These are phyloP conservation scores for Zaprionus capensis DNA, from an alignment of 1,140 invertebrate genomes.

Conservation along the genomic window DNA sequence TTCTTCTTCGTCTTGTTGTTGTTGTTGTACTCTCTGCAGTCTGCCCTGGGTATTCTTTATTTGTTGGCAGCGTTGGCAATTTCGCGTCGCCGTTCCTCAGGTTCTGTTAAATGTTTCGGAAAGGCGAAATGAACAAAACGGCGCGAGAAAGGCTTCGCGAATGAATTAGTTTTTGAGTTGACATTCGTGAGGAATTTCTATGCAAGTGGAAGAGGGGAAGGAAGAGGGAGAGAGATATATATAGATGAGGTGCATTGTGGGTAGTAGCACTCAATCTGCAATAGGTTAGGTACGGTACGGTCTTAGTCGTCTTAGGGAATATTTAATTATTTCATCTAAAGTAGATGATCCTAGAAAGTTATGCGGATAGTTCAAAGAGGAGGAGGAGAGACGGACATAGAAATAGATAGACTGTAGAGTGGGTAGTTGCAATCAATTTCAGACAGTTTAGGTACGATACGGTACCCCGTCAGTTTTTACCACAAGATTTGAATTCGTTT, in stretches of 20 bases:
- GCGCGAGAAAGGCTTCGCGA: slow-evolving; percentile 58
- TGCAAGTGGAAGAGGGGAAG: background rate
- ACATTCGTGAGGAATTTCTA: slow-evolving; percentile 11
- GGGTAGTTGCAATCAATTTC: too few relatives aligned
- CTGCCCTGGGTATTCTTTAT: slow-evolving; percentile 67
- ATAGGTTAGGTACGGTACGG: background rate
- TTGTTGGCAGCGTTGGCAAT: slow-evolving; percentile 64
- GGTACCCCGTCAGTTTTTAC: too few relatives aligned
- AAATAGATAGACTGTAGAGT: too few relatives aligned
- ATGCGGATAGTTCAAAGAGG: background rate
- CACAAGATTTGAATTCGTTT: too few relatives aligned
- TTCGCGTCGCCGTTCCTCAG: slow-evolving; percentile 63
- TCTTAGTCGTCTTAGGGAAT: background rate
- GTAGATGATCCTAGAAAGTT: background rate
- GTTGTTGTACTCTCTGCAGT: slow-evolving; percentile 14
- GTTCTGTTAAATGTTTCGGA: slow-evolving; percentile 82
- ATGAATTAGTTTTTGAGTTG: slow-evolving; percentile 62
- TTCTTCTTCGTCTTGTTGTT: slow-evolving; percentile 30
- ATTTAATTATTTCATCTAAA: background rate
- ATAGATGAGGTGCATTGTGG: background rate
- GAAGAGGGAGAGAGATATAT: background rate
- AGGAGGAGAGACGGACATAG: too few relatives aligned
- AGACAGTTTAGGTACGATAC: too few relatives aligned
- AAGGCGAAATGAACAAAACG: slow-evolving; percentile 54
- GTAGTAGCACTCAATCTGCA: background rate